Base-by-base conservation (phyloP, 2,797 vertebrate species). In the Gephyroberyx darwinii region DNA sequence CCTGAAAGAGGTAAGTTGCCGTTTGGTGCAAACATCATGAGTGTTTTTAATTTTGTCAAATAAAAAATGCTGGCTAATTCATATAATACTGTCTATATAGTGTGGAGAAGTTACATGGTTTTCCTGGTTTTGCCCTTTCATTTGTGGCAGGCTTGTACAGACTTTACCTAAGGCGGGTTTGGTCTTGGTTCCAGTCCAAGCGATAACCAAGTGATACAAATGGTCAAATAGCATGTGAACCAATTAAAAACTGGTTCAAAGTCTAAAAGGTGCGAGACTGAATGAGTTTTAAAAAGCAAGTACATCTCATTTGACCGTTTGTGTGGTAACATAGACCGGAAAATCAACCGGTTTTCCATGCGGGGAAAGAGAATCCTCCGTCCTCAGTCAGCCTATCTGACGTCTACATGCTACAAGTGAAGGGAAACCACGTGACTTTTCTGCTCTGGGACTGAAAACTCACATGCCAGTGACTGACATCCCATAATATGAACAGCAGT, bases 1-100 rank as follows among this genome's bases (percentile, higher is more conserved):
- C 19, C 93, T 96, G 47, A 95, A 95, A 83, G 95, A 95, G 93
- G 95, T 96, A 62, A 86, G 90, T 51, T 26, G 43, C 47, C n/a
- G 5, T 19, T 13, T 54, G 5, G 20, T 30, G 39, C 39, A 41
- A 26, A 26, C 26, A 26, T 26, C 12, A 41, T 4, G 13, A 0
- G 12, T 5, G 43, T 17, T 45, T 45, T 45, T 16, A 16, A 45
- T 1, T 16, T 53, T 26, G 52, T 30, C 52, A 22, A 12, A 13
- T 2, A 53, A 53, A 13, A 4, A 41, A 13, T 41, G 9, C 9
- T 2, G 22, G 8, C 14, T 52, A 52, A 26, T 52, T 20, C 50
- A 26, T 9, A 52, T 19, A 9, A 52, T 52, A 41, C 39, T 10
- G 3, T 10, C 39, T 3, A 13, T 10, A 41, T 9, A 41, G 39